Conservation (phyloP, 1,140 invertebrate species). For the Apis laboriosa region DNA sequence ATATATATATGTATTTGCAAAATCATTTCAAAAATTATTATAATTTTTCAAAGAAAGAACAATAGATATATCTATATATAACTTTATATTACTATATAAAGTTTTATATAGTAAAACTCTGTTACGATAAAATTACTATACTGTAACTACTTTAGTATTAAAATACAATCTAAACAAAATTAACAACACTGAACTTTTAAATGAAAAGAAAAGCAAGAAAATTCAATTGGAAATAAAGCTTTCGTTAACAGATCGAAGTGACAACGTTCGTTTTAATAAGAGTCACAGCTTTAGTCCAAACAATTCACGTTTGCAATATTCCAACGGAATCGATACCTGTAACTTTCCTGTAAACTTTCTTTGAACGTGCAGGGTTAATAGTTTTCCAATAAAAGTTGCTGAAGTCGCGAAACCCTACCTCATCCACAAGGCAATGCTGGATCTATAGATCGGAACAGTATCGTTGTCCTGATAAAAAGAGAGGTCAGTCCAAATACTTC, state of each 20-base stretch:
- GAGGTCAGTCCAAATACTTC: slow-evolving; percentile 57
- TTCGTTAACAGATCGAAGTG: background rate
- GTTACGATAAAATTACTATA: background rate
- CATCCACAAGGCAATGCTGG: slow-evolving; percentile 23
- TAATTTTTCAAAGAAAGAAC: background rate
- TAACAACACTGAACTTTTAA: background rate
- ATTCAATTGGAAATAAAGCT: background rate
- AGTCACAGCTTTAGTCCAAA: background rate
- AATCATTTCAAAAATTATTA: too few species aligned
- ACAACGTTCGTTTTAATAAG: slow-evolving; percentile 31
- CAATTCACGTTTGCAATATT: slow-evolving; percentile 46
- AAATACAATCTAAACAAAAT: background rate
- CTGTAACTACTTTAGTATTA: background rate
- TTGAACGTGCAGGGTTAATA: slow-evolving; percentile 41
- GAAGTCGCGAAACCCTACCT: slow-evolving; percentile 43
- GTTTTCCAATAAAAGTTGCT: slow-evolving; percentile 60
- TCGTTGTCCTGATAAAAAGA: slow-evolving; percentile 39
- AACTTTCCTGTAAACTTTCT: slow-evolving; percentile 51
- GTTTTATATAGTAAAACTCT: background rate
- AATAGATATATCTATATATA: too few species aligned
- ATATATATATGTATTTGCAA: too few species aligned
- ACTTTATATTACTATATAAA: too few species aligned
- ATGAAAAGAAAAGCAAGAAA: background rate
- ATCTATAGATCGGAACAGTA: slow-evolving; percentile 23
- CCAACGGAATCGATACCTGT: slow-evolving; percentile 14